phyloP scores from a whole-genome alignment of 2,797 vertebrate species.

The Aplochiton taeniatus region DNA sequence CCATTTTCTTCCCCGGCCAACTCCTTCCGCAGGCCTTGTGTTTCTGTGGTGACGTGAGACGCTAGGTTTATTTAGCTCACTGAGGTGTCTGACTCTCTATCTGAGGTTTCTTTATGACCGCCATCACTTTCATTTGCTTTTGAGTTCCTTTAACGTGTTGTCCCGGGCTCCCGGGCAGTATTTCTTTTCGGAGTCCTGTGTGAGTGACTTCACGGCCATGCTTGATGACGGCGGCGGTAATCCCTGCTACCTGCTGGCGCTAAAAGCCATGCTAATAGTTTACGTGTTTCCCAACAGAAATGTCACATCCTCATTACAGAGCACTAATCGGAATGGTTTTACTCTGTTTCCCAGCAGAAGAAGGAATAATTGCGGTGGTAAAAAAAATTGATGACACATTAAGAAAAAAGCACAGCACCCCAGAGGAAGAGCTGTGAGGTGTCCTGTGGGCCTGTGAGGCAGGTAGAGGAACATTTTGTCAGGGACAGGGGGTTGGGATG shows the following conservation, averaged over 20 bases:
- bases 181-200: conserved; percentile 31
- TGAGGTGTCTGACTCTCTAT: conserved; percentile 27
- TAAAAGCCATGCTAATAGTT: conserved; percentile 20
- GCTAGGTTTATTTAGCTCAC: conserved; percentile 41
- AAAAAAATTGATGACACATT: conserved; percentile 60
- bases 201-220: too few species aligned
- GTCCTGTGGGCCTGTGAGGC: conserved; percentile 71
- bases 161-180: conserved; percentile 31
- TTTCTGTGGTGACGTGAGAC: conserved; percentile 39
- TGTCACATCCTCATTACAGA: conserved; percentile 5
- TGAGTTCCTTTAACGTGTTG: conserved; percentile 28
- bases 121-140: conserved; percentile 44
- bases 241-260: conserved; percentile 1
- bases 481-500: conserved; percentile 66
- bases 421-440: conserved; percentile 65
- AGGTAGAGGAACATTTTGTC: conserved; percentile 78
- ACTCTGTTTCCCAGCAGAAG: conserved; percentile 23
- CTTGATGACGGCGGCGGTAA: conserved; percentile 28
- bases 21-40: conserved; percentile 48
- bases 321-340: conserved; percentile 30
- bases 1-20: conserved; percentile 52
- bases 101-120: conserved; percentile 35
- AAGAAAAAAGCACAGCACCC: conserved; percentile 20
- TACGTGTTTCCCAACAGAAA: conserved; percentile 28
- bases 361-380: conserved; percentile 58